Conservation (phyloP, 2,113 vertebrate genomes). For the Podiceps cristatus region DNA sequence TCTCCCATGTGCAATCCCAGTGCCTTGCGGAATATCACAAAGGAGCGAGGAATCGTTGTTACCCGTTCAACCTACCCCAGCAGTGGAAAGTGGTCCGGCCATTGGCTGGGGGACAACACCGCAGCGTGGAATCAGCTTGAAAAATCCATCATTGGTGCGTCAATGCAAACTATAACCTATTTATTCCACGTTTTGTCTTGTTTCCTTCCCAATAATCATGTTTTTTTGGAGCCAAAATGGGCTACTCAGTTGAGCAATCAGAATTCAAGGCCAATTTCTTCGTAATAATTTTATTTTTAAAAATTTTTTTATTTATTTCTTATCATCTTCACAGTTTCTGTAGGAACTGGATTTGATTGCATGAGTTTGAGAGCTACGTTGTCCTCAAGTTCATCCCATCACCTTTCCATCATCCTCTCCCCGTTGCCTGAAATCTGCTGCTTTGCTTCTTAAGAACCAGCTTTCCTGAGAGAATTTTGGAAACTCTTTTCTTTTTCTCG, state of each 20-base stretch:
- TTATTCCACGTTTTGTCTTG: neutral
- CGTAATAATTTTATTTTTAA: neutral
- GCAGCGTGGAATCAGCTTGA: conserved; percentile 84
- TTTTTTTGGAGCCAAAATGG: too few relatives aligned
- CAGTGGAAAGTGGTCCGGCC: conserved; percentile 90
- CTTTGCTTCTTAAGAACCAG: neutral
- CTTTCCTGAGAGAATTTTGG: neutral
- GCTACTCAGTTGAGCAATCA: too few relatives aligned
- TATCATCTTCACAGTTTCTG: fast-evolving
- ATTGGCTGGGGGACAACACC: conserved; percentile 90
- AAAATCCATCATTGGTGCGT: conserved; percentile 88
- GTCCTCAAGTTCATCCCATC: neutral
- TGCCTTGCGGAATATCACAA: conserved; percentile 41
- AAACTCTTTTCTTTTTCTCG: neutral
- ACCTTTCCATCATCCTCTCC: neutral
- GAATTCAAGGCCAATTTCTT: neutral
- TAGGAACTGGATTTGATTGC: too few relatives aligned
- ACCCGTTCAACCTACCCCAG: conserved; percentile 88
- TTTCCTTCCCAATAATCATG: neutral
- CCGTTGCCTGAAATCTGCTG: fast-evolving
- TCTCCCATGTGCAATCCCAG: conserved; percentile 41
- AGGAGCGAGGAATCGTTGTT: conserved; percentile 62
- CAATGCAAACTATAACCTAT: fast-evolving
- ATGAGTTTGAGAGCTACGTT: too few relatives aligned
- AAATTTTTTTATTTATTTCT: too few relatives aligned